These are phyloP conservation scores for Drosophila pallidifrons DNA, from an alignment of 1,140 invertebrate genomes.

Conservation along the genomic window DNA sequence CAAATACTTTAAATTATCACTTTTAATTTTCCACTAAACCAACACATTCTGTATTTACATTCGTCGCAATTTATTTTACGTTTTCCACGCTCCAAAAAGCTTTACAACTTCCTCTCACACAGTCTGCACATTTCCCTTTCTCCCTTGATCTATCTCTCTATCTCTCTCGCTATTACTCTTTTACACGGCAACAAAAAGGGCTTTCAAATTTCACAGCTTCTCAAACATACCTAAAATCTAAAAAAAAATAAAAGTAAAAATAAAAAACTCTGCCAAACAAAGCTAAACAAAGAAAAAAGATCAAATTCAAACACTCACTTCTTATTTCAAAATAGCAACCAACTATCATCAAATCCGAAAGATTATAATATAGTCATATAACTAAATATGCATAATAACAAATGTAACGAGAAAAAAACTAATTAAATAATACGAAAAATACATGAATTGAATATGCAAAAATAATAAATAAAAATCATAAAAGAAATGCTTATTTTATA, in stretches of 20 bases:
- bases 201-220: slow-evolving; percentile 27
- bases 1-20: slow-evolving; percentile 12
- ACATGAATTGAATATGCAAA: slow-evolving; percentile 15
- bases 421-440: slow-evolving; percentile 2
- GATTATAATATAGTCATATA: slow-evolving; percentile 27
- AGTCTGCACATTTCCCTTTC: neutral
- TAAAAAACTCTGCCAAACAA: slow-evolving; percentile 64
- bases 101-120: slow-evolving; percentile 41
- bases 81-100: slow-evolving; percentile 28
- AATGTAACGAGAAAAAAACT: slow-evolving; percentile 5
- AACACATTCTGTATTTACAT: neutral
- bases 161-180: neutral
- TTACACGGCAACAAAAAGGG: slow-evolving; percentile 21
- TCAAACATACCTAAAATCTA: neutral
- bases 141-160: neutral
- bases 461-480: slow-evolving; percentile 17
- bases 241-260: slow-evolving; percentile 25
- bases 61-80: neutral
- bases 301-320: slow-evolving; percentile 23
- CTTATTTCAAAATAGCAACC: slow-evolving; percentile 66
- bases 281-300: slow-evolving; percentile 35
- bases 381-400: slow-evolving; percentile 57
- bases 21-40: slow-evolving; percentile 1
- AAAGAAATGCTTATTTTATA: slow-evolving; percentile 73
- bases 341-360: slow-evolving; percentile 59